Conservation (phyloP, 2,888 invertebrate genomes). For the Hypolimnas misippus region DNA sequence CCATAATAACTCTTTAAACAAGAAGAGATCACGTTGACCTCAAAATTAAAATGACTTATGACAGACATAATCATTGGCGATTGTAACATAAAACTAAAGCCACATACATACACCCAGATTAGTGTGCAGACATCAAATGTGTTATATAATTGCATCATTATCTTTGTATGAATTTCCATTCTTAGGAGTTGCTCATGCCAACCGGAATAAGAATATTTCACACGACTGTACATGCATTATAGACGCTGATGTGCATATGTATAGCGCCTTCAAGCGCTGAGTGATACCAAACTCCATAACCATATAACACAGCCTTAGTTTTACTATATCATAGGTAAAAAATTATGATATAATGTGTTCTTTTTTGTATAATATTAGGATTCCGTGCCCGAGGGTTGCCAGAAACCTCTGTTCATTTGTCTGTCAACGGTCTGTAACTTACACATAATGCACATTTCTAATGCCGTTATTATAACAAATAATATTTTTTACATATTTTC, state of each 20-base stretch:
- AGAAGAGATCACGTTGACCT: constrained; percentile 8
- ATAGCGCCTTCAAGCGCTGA: no score
- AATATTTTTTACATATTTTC: no score
- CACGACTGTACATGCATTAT: constrained; percentile 18
- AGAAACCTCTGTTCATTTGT: no score
- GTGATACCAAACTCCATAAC: no score
- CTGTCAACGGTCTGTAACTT: no score
- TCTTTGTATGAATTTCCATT: constrained; percentile 33
- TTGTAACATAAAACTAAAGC: constrained; percentile 6
- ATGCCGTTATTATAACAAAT: no score
- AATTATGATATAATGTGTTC: no score
- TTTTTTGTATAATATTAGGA: no score
- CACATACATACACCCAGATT: constrained; percentile 9
- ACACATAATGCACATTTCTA: no score
- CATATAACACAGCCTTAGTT: no score
- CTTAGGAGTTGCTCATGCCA: constrained; percentile 23
- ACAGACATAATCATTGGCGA: background rate
- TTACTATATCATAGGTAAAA: no score
- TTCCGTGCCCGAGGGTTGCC: no score
- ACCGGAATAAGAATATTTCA: constrained; percentile 32
- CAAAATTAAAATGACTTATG: constrained; percentile 11
- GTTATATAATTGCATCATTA: constrained; percentile 33
- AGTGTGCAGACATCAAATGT: constrained; percentile 11
- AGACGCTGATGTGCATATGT: background rate
- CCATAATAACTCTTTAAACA: constrained; percentile 2